phyloP scores from a whole-genome alignment of 2,888 invertebrate species.

The Philereme vetulata region DNA sequence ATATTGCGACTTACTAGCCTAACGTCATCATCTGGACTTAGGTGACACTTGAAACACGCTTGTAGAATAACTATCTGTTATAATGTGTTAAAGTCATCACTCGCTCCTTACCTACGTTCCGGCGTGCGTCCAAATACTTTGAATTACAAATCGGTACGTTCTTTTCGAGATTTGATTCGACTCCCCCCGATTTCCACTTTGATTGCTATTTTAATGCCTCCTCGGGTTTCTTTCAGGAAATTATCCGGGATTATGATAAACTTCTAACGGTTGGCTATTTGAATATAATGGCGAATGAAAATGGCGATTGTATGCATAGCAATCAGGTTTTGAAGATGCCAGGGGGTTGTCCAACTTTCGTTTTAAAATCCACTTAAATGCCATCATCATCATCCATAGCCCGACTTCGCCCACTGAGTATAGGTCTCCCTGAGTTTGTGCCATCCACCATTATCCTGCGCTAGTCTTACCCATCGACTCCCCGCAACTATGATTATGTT shows the following conservation, averaged over 20 bases:
- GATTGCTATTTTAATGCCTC: conserved; percentile 77
- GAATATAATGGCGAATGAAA: conserved; percentile 35
- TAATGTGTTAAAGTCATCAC: neutral
- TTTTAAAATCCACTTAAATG: neutral
- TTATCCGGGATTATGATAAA: conserved; percentile 54
- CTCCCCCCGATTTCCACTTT: conserved; percentile 69
- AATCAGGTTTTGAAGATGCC: conserved; percentile 22
- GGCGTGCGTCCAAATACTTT: conserved; percentile 51
- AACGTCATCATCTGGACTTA: too few relatives aligned
- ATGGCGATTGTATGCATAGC: conserved; percentile 31
- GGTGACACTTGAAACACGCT: too few relatives aligned
- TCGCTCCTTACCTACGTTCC: conserved; percentile 21
- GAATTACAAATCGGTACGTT: conserved; percentile 80
- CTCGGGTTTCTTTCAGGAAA: conserved; percentile 58
- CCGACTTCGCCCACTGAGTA: too few relatives aligned
- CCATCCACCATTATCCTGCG: too few relatives aligned
- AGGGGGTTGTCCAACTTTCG: neutral
- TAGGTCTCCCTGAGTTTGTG: too few relatives aligned
- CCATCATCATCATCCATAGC: too few relatives aligned
- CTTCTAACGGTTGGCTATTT: conserved; percentile 38
- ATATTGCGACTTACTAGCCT: too few relatives aligned
- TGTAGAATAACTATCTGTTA: too few relatives aligned
- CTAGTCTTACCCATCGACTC: too few relatives aligned
- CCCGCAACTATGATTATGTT: too few relatives aligned
- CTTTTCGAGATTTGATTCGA: conserved; percentile 73